A percentile compares a stretch with the other conserved stretches of the same genome.
Evolutionary conservation across 2,888 invertebrate species (phyloP).

Genomic region (Liodrosophila aerea): DNA sequence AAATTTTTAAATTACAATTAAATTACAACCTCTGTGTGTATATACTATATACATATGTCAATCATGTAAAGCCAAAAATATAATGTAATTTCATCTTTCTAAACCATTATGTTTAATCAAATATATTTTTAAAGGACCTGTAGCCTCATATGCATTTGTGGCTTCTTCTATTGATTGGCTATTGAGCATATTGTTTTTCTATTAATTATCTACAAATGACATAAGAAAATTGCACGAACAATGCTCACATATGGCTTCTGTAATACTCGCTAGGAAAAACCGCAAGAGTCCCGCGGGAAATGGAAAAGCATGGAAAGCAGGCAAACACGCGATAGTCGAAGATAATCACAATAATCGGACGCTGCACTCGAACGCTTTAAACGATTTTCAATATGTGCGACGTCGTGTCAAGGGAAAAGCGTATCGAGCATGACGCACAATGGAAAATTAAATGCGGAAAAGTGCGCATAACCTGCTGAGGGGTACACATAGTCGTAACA

Average conservation of each 20-base stretch:
- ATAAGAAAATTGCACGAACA: constrained; percentile 50
- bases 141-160: not conserved
- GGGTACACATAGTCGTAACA: not conserved
- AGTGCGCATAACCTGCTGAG: constrained; percentile 16
- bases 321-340: constrained; percentile 58
- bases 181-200: constrained; percentile 76
- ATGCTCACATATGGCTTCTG: constrained; percentile 75
- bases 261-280: constrained; percentile 23
- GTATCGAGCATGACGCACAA: constrained; percentile 61
- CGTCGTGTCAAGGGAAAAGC: constrained; percentile 29
- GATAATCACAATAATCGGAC: constrained; percentile 79
- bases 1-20: too few species aligned
- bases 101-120: too few species aligned
- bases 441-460: constrained; percentile 56
- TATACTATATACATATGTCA: too few species aligned
- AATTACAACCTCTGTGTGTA: too few species aligned
- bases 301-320: constrained; percentile 23
- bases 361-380: constrained; percentile 72
- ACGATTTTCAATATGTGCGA: constrained; percentile 71
- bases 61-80: too few species aligned
- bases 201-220: constrained; percentile 66
- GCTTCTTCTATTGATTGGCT: constrained; percentile 41
- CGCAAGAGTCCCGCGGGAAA: constrained; percentile 68
- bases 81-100: too few species aligned
- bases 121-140: too few species aligned